Conservation (phyloP, 2,113 vertebrate species). For the Pseudorectes ferrugineus region DNA sequence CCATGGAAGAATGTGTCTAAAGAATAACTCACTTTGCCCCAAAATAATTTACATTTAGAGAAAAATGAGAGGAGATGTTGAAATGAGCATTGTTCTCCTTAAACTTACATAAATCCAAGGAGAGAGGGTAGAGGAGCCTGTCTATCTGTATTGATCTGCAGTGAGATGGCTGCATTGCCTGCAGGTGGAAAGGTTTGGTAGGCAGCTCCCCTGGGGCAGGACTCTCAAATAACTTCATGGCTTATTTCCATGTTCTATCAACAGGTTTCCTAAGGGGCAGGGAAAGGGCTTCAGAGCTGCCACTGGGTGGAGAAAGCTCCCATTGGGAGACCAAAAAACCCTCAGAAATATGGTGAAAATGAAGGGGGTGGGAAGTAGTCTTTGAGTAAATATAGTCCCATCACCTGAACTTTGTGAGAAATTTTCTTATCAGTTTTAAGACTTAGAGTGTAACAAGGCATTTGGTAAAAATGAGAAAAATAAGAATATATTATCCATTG, state of each 20-base stretch:
- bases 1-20: not conserved
- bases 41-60: not conserved
- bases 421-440: not conserved
- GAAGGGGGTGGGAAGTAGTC: not conserved
- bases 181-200: not conserved
- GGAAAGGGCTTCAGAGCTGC: not conserved
- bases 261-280: not conserved
- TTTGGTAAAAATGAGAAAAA: not conserved
- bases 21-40: not conserved
- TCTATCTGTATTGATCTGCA: not conserved
- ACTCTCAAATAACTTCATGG: not conserved
- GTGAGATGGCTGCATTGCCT: not conserved
- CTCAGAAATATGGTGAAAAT: not conserved
- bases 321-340: not conserved
- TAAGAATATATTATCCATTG: not conserved
- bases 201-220: not conserved
- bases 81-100: not conserved
- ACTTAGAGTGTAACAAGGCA: not conserved
- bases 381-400: not conserved
- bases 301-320: not conserved
- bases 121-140: not conserved
- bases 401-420: not conserved
- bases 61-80: not conserved
- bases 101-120: not conserved
- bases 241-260: not conserved